Conservation (phyloP, 2,113 vertebrate species). For the Eurypyga helias region DNA sequence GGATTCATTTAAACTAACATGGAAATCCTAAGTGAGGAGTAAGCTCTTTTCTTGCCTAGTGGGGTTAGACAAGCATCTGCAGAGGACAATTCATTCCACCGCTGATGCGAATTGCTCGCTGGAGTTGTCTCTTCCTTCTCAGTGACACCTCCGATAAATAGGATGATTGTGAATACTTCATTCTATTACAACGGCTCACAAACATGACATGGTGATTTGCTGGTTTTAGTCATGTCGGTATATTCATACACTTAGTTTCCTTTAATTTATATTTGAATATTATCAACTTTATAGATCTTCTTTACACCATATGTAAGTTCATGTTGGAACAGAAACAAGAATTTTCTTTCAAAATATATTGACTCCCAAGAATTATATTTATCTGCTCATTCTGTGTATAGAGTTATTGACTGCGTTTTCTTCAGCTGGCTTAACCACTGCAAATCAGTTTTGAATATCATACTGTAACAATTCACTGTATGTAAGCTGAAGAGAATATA, state of each 20-base stretch:
- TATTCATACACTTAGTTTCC: not conserved
- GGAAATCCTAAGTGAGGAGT: not conserved
- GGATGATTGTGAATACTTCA: not conserved
- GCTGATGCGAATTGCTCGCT: not conserved
- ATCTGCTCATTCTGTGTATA: not conserved
- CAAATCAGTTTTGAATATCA: not conserved
- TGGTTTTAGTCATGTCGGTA: accelerated
- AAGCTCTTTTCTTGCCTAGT: not conserved
- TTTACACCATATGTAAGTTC: not conserved
- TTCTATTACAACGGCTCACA: not conserved
- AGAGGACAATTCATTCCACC: not conserved
- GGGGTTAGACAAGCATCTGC: not conserved
- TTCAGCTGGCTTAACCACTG: not conserved
- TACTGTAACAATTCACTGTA: not conserved
- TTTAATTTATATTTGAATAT: not conserved
- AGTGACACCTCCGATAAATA: not conserved
- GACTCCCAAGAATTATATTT: not conserved
- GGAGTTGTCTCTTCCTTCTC: not conserved
- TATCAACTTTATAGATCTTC: not conserved
- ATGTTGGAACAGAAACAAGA: not conserved
- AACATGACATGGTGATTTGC: accelerated
- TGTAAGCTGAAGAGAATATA: not conserved
- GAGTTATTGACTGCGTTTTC: not conserved
- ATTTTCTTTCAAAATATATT: not conserved
- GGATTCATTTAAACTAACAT: not conserved